phyloP scores from a whole-genome alignment of 2,113 vertebrate species.

The Blennius ocellaris region DNA sequence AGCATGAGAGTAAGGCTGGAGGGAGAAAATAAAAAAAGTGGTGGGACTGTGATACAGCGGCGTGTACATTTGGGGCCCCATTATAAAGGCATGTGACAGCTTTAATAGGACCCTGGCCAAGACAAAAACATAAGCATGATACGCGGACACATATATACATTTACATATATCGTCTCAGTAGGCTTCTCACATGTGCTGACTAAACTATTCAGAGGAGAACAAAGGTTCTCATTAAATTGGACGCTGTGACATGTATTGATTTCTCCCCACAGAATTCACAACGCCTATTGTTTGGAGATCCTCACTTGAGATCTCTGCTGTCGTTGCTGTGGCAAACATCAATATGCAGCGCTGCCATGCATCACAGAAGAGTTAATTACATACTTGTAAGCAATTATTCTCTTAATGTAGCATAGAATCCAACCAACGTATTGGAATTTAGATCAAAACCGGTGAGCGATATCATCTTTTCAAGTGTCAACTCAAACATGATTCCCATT shows the following conservation, averaged over 20 bases:
- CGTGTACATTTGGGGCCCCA: slow-evolving; percentile 47
- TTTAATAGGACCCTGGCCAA: slow-evolving; percentile 48
- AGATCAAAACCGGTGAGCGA: slow-evolving; percentile 48
- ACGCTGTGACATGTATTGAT: slow-evolving; percentile 66
- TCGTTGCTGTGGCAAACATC: slow-evolving; percentile 61
- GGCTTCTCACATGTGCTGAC: slow-evolving; percentile 47
- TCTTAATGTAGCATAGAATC: slow-evolving; percentile 52
- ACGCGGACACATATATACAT: not conserved
- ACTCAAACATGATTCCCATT: slow-evolving; percentile 30
- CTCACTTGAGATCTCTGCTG: slow-evolving; percentile 54
- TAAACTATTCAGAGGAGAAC: slow-evolving; percentile 64
- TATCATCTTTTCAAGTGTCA: slow-evolving; percentile 43
- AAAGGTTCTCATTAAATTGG: slow-evolving; percentile 72
- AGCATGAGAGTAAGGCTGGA: slow-evolving; percentile 49
- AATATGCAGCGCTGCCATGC: slow-evolving; percentile 58
- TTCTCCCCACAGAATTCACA: slow-evolving; percentile 50
- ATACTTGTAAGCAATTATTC: slow-evolving; percentile 73
- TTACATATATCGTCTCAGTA: slow-evolving; percentile 11
- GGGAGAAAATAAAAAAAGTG: slow-evolving; percentile 54
- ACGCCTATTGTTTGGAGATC: slow-evolving; percentile 72
- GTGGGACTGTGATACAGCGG: slow-evolving; percentile 52
- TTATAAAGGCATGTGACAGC: slow-evolving; percentile 41
- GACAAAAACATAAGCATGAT: slow-evolving; percentile 32
- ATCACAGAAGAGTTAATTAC: slow-evolving; percentile 74
- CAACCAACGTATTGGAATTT: slow-evolving; percentile 50